A percentile compares a stretch with the other conserved stretches of the same genome.
phyloP scores from a whole-genome alignment of 2,113 vertebrate species.

The Corythornis madagascariensis region DNA sequence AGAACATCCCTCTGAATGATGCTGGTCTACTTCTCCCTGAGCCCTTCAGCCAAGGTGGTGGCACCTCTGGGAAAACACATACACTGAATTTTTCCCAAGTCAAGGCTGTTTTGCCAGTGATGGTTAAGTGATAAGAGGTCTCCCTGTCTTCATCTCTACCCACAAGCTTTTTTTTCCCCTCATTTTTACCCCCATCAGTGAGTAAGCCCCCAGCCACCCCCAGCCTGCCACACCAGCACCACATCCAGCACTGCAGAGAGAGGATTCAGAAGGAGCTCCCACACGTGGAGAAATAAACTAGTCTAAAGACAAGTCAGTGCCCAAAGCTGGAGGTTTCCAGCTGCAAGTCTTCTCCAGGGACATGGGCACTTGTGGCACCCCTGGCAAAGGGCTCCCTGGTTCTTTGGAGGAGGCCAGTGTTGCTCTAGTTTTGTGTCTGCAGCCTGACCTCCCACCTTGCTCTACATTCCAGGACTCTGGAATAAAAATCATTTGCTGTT shows the following conservation, averaged over 20 bases:
- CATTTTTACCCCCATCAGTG: not conserved
- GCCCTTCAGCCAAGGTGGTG: not conserved
- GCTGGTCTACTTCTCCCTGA: not conserved
- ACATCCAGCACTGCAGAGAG: rapidly evolving
- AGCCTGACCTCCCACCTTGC: not conserved
- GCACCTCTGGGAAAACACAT: not conserved
- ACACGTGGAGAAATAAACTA: not conserved
- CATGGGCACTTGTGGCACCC: not conserved
- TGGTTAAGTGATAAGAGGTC: not conserved
- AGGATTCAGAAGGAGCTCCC: not conserved
- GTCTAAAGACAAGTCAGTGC: not conserved
- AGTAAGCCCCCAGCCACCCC: not conserved
- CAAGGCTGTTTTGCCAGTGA: not conserved
- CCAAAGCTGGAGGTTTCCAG: not conserved
- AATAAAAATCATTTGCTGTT: slow-evolving; percentile 62
- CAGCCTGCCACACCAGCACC: rapidly evolving
- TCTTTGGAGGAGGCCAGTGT: not conserved
- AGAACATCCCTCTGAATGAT: not conserved
- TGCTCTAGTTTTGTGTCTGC: not conserved
- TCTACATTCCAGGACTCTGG: slow-evolving; percentile 3
- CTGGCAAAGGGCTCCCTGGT: not conserved
- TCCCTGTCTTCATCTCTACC: not conserved
- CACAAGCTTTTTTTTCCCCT: not conserved
- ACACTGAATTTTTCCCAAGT: not conserved
- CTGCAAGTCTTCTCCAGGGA: not conserved